Evolutionary conservation across 2,113 vertebrate genomes (phyloP).

Genomic region (Pogonocichla stellata): DNA sequence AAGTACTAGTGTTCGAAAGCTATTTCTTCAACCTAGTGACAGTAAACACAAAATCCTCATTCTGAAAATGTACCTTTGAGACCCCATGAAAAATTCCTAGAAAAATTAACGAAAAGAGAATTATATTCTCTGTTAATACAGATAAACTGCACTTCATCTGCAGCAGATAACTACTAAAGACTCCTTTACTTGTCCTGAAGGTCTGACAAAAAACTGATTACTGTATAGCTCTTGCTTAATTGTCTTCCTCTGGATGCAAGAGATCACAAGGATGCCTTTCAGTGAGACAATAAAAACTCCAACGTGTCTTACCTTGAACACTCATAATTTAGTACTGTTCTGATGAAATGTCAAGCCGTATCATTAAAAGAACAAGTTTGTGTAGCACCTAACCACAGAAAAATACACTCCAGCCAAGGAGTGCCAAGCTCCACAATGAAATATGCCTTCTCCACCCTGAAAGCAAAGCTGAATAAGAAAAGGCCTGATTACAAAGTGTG

Average conservation of each 20-base stretch:
- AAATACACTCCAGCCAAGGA: background rate
- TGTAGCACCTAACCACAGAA: background rate
- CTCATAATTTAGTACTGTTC: background rate
- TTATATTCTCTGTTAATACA: background rate
- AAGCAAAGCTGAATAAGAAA: background rate
- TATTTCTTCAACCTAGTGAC: background rate
- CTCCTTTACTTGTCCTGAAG: background rate
- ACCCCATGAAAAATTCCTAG: background rate
- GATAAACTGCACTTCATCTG: background rate
- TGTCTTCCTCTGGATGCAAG: background rate
- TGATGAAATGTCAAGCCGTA: background rate
- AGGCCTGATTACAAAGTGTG: background rate
- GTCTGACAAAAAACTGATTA: background rate
- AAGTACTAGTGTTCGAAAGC: background rate
- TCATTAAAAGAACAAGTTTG: background rate
- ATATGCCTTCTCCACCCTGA: background rate
- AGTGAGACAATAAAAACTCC: background rate
- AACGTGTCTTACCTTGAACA: background rate
- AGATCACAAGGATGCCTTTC: background rate
- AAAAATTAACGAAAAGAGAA: background rate
- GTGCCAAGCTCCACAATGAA: background rate
- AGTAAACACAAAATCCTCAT: background rate
- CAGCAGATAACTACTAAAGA: background rate
- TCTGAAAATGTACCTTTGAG: background rate
- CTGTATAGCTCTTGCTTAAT: background rate